These are phyloP conservation scores for Chionodraco myersi DNA, from an alignment of 2,113 vertebrate genomes.

Conservation along the genomic window DNA sequence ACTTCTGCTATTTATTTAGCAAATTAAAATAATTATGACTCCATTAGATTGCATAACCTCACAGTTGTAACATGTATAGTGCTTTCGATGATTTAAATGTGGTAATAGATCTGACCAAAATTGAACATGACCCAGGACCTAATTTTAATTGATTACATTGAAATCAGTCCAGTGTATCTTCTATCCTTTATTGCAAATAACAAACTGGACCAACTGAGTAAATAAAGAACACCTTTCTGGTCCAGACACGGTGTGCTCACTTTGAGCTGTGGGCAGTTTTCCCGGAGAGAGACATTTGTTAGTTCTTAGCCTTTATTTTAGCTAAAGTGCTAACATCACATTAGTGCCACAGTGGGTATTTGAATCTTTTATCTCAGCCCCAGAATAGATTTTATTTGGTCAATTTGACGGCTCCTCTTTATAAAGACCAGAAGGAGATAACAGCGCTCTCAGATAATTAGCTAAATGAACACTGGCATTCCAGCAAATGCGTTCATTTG, in stretches of 20 bases:
- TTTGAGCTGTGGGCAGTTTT: not conserved
- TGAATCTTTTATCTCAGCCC: constrained; percentile 58
- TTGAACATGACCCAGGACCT: not conserved
- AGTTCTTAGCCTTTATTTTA: constrained; percentile 16
- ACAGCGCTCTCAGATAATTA: constrained; percentile 54
- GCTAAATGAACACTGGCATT: constrained; percentile 62
- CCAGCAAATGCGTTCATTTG: constrained; percentile 56
- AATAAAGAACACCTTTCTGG: no score
- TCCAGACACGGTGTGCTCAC: not conserved
- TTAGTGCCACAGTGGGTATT: constrained; percentile 35
- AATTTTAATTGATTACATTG: not conserved
- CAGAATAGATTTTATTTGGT: constrained; percentile 44
- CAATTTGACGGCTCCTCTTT: constrained; percentile 55
- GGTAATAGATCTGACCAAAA: not conserved
- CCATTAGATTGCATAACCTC: not conserved
- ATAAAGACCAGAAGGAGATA: constrained; percentile 46
- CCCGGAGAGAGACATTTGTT: not conserved
- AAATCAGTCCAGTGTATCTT: not conserved
- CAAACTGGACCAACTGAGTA: no score
- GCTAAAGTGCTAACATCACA: constrained; percentile 20
- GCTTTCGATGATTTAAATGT: not conserved
- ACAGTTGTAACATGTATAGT: not conserved
- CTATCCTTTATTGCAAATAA: not conserved
- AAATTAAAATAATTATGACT: not conserved
- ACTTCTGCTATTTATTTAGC: not conserved